Conservation (phyloP, 2,797 vertebrate species). For the Clarias laeviceps region DNA sequence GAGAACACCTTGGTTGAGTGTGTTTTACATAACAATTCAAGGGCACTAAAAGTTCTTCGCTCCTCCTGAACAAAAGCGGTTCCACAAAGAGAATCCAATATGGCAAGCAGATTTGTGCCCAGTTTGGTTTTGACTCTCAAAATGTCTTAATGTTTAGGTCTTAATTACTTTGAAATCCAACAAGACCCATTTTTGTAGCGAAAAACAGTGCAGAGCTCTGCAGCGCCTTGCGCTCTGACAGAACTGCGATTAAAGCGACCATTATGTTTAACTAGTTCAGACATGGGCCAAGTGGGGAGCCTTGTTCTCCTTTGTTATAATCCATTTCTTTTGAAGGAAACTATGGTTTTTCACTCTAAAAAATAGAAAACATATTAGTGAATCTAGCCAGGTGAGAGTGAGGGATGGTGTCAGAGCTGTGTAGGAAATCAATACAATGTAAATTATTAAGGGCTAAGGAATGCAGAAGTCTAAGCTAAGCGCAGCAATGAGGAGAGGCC, state of each 20-base stretch:
- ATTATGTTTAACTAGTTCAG: constrained; percentile 69
- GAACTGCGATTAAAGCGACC: constrained; percentile 48
- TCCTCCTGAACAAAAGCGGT: constrained; percentile 47
- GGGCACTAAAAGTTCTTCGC: constrained; percentile 50
- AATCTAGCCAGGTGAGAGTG: constrained; percentile 47
- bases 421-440: constrained; percentile 92
- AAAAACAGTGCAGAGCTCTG: constrained; percentile 50
- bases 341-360: constrained; percentile 61
- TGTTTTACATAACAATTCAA: constrained; percentile 64
- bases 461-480: constrained; percentile 81
- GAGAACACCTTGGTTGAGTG: constrained; percentile 61
- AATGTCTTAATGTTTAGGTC: constrained; percentile 28
- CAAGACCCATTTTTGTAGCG: constrained; percentile 15
- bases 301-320: constrained; percentile 62
- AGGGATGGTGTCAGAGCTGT: constrained; percentile 74
- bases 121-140: constrained; percentile 15
- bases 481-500: constrained; percentile 65
- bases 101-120: constrained; percentile 27
- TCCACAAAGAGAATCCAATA: constrained; percentile 32
- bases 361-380: constrained; percentile 37
- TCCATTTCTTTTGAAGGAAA: constrained; percentile 64
- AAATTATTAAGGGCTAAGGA: constrained; percentile 96
- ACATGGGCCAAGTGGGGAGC: constrained; percentile 58
- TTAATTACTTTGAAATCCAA: constrained; percentile 6
- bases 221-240: constrained; percentile 14